phyloP scores from a whole-genome alignment of 2,113 vertebrate genomes.

The Periophthalmodon schlosseri region DNA sequence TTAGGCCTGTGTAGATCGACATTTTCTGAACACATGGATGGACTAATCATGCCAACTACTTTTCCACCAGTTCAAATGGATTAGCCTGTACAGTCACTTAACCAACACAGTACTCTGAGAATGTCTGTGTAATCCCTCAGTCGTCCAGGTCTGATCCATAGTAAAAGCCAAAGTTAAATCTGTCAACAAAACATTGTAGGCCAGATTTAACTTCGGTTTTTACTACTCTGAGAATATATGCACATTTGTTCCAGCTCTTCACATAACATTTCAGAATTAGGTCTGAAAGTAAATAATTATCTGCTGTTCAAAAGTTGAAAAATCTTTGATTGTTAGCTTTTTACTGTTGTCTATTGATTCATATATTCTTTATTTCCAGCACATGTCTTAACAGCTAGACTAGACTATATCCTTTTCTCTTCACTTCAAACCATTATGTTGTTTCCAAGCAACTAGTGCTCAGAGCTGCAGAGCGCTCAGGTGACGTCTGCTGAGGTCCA shows the following conservation, averaged over 20 bases:
- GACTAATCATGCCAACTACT: background rate
- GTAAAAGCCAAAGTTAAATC: too few relatives aligned
- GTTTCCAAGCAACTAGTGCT: background rate
- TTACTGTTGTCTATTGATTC: too few relatives aligned
- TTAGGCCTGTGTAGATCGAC: background rate
- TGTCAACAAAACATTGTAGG: too few relatives aligned
- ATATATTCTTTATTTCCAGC: background rate
- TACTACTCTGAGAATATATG: too few relatives aligned
- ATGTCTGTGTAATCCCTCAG: too few relatives aligned
- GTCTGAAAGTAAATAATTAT: background rate
- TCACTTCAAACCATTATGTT: background rate
- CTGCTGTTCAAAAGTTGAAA: background rate
- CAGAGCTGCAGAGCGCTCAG: background rate
- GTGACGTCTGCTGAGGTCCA: background rate
- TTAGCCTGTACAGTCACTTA: background rate
- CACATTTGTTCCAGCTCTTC: too few relatives aligned
- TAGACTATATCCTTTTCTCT: background rate
- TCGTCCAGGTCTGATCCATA: too few relatives aligned
- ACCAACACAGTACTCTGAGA: background rate
- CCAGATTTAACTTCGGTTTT: too few relatives aligned
- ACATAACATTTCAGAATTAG: background rate
- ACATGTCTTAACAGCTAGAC: background rate
- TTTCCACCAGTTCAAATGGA: background rate
- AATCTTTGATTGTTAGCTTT: background rate
- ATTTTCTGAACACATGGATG: background rate